phyloP scores from a whole-genome alignment of 2,888 invertebrate species.

The Hypolimnas misippus region DNA sequence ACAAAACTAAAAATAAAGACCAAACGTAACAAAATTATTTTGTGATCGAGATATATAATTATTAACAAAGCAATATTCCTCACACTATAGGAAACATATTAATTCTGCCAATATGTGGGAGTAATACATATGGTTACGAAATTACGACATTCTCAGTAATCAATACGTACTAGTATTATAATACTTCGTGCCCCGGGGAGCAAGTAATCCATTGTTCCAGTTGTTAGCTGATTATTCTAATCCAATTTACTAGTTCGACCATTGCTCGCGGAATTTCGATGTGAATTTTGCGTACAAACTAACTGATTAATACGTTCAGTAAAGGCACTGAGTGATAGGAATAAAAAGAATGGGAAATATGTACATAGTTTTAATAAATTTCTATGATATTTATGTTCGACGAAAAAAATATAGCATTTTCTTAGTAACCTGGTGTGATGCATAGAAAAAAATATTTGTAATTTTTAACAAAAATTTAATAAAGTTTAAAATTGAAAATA shows the following conservation, averaged over 20 bases:
- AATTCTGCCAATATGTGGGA: neutral
- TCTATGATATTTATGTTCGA: no score
- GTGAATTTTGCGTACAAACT: neutral
- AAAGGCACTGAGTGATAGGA: neutral
- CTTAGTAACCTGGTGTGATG: no score
- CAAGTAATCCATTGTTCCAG: constrained; percentile 4
- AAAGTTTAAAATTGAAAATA: no score
- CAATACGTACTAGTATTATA: neutral
- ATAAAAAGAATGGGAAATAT: no score
- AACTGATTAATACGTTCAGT: neutral
- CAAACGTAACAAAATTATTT: no score
- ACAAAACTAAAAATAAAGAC: no score
- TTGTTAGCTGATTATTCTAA: constrained; percentile 1
- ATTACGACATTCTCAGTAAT: neutral
- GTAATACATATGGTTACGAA: neutral
- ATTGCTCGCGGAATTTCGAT: neutral
- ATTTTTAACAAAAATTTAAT: no score
- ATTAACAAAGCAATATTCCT: no score
- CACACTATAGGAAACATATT: neutral
- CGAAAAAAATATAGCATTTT: no score
- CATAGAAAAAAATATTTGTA: no score
- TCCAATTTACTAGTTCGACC: neutral
- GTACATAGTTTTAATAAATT: no score
- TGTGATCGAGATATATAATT: no score
- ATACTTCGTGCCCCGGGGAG: neutral